A percentile compares a stretch with the other conserved stretches of the same genome.
Conservation (phyloP, 2,888 invertebrate species). For the Syritta pipiens region DNA sequence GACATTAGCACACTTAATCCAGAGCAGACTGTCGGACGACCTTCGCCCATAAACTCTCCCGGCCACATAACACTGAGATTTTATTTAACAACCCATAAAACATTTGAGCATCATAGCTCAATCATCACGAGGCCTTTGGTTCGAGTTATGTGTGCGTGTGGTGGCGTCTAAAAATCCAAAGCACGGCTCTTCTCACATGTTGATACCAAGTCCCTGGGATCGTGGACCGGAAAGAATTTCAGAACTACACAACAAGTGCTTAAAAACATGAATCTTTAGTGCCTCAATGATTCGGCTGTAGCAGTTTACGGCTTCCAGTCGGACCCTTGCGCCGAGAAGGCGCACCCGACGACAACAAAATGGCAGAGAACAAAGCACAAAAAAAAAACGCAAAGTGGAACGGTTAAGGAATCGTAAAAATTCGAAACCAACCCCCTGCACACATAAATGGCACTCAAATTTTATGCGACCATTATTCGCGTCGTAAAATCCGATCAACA, state of each 20-base stretch:
- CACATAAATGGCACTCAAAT: conserved; percentile 76
- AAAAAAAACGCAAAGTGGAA: conserved; percentile 51
- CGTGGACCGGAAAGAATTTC: conserved; percentile 44
- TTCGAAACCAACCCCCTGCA: conserved; percentile 42
- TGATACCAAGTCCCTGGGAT: no score
- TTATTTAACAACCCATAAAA: conserved; percentile 61
- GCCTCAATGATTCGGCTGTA: conserved; percentile 38
- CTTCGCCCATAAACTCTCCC: conserved; percentile 37
- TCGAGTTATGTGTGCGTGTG: background rate
- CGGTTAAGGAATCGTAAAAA: conserved; percentile 68
- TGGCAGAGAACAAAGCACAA: conserved; percentile 9
- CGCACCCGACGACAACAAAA: conserved; percentile 8
- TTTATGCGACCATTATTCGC: conserved; percentile 78
- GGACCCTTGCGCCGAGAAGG: conserved; percentile 18
- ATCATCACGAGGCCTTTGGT: conserved; percentile 47
- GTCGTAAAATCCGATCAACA: conserved; percentile 78
- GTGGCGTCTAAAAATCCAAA: no score
- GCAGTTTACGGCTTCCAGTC: conserved; percentile 34
- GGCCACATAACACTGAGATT: conserved; percentile 33
- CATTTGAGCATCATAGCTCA: conserved; percentile 63
- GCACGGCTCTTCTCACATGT: conserved; percentile 37
- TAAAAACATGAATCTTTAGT: conserved; percentile 59
- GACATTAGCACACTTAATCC: conserved; percentile 50
- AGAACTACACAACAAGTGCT: conserved; percentile 59
- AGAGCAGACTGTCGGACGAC: conserved; percentile 36